Evolutionary conservation across 2,113 vertebrate species (phyloP).

Genomic region (Petromus typicus): DNA sequence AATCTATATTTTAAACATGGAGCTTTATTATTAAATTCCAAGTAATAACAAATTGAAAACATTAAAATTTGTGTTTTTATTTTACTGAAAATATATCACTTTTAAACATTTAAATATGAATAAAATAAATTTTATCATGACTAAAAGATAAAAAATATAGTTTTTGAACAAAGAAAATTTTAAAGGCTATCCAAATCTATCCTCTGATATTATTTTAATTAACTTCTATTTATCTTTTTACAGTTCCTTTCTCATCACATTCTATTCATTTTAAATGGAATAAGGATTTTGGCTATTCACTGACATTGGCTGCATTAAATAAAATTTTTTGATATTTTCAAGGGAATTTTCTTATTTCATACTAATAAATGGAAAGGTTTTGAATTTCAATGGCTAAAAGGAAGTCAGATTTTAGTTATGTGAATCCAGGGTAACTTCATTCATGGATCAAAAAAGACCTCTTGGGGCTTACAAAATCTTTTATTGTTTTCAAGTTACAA

Average conservation of each 20-base stretch:
- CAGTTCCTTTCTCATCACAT: constrained; percentile 52
- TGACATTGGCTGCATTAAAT: constrained; percentile 78
- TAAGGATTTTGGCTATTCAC: constrained; percentile 76
- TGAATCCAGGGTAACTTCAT: constrained; percentile 86
- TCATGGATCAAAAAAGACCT: constrained; percentile 88
- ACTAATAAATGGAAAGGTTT: constrained; percentile 85
- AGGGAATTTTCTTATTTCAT: constrained; percentile 79
- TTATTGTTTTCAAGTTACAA: constrained; percentile 89
- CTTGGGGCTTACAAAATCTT: constrained; percentile 86
- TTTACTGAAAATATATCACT: not conserved
- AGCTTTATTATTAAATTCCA: not conserved
- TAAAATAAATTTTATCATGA: not conserved
- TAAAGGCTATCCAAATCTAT: not conserved
- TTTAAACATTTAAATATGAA: constrained; percentile 12
- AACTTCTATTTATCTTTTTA: too few relatives aligned
- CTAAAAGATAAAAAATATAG: not conserved
- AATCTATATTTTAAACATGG: not conserved
- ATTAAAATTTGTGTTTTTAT: not conserved
- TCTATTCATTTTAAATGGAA: constrained; percentile 63
- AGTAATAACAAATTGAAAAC: constrained; percentile 4
- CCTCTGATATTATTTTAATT: constrained; percentile 35
- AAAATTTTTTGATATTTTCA: constrained; percentile 82
- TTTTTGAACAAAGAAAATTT: not conserved
- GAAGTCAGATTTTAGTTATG: constrained; percentile 86
- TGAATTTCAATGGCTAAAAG: constrained; percentile 85